Conservation (phyloP, 2,888 invertebrate species). For the Brenthis ino region DNA sequence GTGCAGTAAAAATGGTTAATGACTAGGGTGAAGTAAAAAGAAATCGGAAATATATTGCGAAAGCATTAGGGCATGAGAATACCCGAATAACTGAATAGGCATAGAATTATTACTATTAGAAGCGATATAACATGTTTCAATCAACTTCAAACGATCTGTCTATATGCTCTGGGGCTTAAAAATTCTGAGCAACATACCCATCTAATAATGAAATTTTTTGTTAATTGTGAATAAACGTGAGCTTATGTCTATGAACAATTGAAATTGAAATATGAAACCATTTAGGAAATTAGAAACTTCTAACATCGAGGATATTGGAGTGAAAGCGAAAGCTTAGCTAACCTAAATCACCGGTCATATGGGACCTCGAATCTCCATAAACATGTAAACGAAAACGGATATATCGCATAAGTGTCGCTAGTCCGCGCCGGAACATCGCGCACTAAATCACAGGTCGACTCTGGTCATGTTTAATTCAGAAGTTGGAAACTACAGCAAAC, state of each 20-base stretch:
- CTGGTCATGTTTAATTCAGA: constrained; percentile 74
- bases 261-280: not conserved
- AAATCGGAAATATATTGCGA: constrained; percentile 52
- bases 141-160: constrained; percentile 5
- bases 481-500: constrained; percentile 57
- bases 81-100: constrained; percentile 43
- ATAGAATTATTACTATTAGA: constrained; percentile 40
- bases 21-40: constrained; percentile 52
- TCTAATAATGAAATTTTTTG: no score
- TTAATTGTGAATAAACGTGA: no score
- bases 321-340: not conserved
- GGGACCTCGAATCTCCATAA: constrained; percentile 38
- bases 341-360: constrained; percentile 12
- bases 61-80: constrained; percentile 41
- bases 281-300: not conserved
- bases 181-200: no score
- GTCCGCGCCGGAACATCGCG: constrained; percentile 57
- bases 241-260: not conserved
- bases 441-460: constrained; percentile 73
- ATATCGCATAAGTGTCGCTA: constrained; percentile 62
- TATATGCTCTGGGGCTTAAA: not conserved
- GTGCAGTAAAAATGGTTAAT: constrained; percentile 51
- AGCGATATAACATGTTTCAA: constrained; percentile 8
- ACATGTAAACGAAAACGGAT: constrained; percentile 62
- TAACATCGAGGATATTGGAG: not conserved